A percentile compares a stretch with the other conserved stretches of the same genome.
Conservation (phyloP, 2,888 invertebrate species). For the Conomelus anceps region DNA sequence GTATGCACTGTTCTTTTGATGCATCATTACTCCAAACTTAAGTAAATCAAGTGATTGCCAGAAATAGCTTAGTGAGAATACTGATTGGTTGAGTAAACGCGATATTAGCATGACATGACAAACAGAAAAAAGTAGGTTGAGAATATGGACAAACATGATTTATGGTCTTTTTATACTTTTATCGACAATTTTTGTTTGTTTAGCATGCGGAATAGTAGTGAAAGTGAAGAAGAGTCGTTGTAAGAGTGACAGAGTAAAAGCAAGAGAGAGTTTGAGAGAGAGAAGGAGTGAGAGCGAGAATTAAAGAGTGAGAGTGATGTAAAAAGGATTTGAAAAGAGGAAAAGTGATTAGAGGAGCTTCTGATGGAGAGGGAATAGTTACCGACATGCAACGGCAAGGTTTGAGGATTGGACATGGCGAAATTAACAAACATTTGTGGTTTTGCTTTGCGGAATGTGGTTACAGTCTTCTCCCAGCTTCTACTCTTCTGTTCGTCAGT, state of each 20-base stretch:
- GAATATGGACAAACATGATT: not conserved
- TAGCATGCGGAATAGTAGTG: not conserved
- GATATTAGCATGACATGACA: not conserved
- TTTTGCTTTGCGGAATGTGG: not conserved
- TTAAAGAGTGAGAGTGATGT: not conserved
- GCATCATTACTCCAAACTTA: not conserved
- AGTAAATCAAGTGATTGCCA: not conserved
- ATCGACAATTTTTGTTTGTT: not conserved
- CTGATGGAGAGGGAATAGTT: not conserved
- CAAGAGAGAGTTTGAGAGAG: not conserved
- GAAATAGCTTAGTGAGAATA: not conserved
- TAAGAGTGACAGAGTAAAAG: not conserved
- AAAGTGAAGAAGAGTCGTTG: not conserved
- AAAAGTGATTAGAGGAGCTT: not conserved
- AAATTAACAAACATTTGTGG: not conserved
- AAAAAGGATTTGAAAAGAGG: too few relatives aligned
- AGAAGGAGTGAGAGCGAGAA: too few relatives aligned
- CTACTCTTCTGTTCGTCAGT: not conserved
- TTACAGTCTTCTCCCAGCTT: not conserved
- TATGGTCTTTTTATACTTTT: not conserved
- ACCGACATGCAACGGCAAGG: not conserved
- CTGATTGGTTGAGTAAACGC: not conserved
- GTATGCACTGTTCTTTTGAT: not conserved
- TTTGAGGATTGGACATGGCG: not conserved
- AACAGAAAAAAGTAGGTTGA: not conserved